These are phyloP conservation scores for Cyprinodon diabolis DNA, from an alignment of 2,797 vertebrate species.

Conservation along the genomic window DNA sequence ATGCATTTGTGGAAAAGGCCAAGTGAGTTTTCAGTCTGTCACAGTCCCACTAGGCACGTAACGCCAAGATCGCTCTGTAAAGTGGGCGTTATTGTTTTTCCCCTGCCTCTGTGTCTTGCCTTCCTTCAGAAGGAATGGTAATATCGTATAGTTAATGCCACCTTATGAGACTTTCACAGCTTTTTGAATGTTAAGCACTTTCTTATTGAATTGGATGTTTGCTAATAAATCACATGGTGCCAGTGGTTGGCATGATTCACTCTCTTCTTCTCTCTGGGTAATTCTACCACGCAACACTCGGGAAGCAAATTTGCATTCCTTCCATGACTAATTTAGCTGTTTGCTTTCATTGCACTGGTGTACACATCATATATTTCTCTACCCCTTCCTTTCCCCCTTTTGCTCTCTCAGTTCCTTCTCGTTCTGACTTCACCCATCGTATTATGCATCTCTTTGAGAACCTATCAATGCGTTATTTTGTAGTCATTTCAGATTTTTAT, in stretches of 20 bases:
- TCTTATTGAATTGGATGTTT: slow-evolving; percentile 83
- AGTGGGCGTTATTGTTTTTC: slow-evolving; percentile 65
- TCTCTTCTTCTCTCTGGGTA: slow-evolving; percentile 69
- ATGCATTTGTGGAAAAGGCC: slow-evolving; percentile 72
- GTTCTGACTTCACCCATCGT: slow-evolving; percentile 48
- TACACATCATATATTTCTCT: slow-evolving; percentile 67
- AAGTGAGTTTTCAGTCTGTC: slow-evolving; percentile 67
- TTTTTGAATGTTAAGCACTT: slow-evolving; percentile 78
- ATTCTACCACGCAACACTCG: slow-evolving; percentile 73
- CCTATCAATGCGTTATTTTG: slow-evolving; percentile 56
- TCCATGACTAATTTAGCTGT: slow-evolving; percentile 76
- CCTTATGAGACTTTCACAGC: slow-evolving; percentile 71
- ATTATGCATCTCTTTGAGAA: slow-evolving; percentile 56
- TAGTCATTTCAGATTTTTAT: slow-evolving; percentile 38
- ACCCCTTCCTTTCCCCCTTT: slow-evolving; percentile 38
- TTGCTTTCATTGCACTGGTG: slow-evolving; percentile 71
- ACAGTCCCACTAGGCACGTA: slow-evolving; percentile 52
- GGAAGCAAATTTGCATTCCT: slow-evolving; percentile 74
- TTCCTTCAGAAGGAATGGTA: slow-evolving; percentile 44
- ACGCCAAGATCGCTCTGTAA: slow-evolving; percentile 46
- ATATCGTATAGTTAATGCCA: slow-evolving; percentile 62
- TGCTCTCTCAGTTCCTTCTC: slow-evolving; percentile 55
- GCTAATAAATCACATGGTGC: slow-evolving; percentile 76
- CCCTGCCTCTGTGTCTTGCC: slow-evolving; percentile 42
- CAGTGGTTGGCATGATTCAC: slow-evolving; percentile 74